Evolutionary conservation across 2,113 vertebrate genomes (phyloP).

Genomic region (Alethe castanea): DNA sequence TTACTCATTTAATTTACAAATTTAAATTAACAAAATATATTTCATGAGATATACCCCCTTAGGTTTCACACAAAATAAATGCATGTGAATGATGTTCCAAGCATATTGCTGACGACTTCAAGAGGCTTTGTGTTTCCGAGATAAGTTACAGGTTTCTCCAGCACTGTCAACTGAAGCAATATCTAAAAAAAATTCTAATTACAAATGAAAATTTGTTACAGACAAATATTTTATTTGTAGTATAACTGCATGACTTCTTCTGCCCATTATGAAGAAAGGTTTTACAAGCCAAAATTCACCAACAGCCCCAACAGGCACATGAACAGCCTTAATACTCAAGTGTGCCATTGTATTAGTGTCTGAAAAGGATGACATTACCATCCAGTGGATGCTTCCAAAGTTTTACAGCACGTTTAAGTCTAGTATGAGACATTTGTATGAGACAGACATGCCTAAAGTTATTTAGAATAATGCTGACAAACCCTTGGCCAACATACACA

Average conservation of each 20-base stretch:
- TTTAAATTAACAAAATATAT: conserved; percentile 37
- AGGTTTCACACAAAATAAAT: background rate
- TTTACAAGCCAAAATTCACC: background rate
- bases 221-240: background rate
- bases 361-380: background rate
- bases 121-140: background rate
- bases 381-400: background rate
- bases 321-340: fast-evolving
- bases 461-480: background rate
- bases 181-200: background rate
- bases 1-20: conserved; percentile 22
- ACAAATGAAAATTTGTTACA: conserved; percentile 22
- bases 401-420: background rate
- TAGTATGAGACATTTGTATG: background rate
- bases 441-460: background rate
- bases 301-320: background rate
- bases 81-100: background rate
- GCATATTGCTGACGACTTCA: background rate
- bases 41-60: conserved; percentile 26
- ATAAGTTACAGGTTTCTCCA: conserved; percentile 19
- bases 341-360: background rate
- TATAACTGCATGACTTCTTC: background rate
- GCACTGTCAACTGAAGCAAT: conserved; percentile 43
- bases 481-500: fast-evolving
- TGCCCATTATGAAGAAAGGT: background rate